phyloP scores from a whole-genome alignment of 1,140 invertebrate species.

The Dinoponera quadriceps region DNA sequence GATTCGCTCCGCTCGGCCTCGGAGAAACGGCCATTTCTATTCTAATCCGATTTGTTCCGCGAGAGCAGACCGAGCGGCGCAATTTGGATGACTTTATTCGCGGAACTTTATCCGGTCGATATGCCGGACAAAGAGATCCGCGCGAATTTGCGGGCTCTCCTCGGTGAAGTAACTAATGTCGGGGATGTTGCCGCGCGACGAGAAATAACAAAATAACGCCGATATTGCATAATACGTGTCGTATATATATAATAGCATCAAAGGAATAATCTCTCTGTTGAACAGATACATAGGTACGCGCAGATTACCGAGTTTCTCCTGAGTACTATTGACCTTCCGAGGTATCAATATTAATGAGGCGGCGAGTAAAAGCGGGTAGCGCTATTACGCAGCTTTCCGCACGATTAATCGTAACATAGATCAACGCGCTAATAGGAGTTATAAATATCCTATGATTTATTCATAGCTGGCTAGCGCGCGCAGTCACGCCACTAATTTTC shows the following conservation, averaged over 20 bases:
- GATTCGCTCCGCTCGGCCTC: not conserved
- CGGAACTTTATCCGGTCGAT: not conserved
- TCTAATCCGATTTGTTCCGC: not conserved
- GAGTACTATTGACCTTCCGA: not conserved
- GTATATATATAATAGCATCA: too few species aligned
- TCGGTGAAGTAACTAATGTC: too few species aligned
- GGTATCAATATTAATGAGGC: conserved; percentile 23
- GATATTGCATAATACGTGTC: too few species aligned
- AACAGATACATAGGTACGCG: too few species aligned
- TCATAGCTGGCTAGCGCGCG: not conserved
- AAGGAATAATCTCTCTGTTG: too few species aligned
- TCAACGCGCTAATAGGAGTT: conserved; percentile 36
- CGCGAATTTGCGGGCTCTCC: too few species aligned
- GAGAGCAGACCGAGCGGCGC: not conserved
- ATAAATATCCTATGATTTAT: conserved; percentile 42
- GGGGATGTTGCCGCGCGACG: too few species aligned
- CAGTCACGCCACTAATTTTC: not conserved
- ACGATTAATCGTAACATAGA: conserved; percentile 29
- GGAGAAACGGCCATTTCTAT: not conserved
- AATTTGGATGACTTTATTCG: not conserved
- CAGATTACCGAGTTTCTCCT: not conserved
- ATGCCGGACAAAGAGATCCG: too few species aligned
- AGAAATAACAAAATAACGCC: too few species aligned
- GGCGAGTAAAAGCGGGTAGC: conserved; percentile 23
- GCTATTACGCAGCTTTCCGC: conserved; percentile 34